These are phyloP conservation scores for Epinotia bilunana DNA, from an alignment of 2,888 invertebrate genomes.

Conservation along the genomic window DNA sequence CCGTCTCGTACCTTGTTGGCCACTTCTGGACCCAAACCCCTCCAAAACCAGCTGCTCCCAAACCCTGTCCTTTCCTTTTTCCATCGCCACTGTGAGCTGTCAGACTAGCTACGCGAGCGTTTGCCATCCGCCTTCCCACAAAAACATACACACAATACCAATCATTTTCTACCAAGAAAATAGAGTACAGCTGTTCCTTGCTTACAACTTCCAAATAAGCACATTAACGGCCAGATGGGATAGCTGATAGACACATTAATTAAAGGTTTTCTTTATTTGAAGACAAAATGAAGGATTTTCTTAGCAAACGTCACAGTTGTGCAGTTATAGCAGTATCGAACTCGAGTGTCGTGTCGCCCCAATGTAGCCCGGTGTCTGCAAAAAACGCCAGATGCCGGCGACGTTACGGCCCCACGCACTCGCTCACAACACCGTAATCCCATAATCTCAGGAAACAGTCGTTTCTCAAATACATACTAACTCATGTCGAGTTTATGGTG, in stretches of 20 bases:
- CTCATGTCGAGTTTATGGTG: not conserved
- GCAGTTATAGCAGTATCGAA: not conserved
- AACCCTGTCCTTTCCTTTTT: too few species aligned
- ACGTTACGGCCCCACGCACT: slow-evolving; percentile 50
- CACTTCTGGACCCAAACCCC: too few species aligned
- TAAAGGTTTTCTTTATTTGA: not conserved
- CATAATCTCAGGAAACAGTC: slow-evolving; percentile 51
- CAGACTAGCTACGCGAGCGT: too few species aligned
- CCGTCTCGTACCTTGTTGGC: too few species aligned
- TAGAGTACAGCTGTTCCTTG: too few species aligned
- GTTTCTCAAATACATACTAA: slow-evolving; percentile 48
- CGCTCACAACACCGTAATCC: slow-evolving; percentile 53
- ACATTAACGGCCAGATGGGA: too few species aligned
- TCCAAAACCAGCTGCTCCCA: too few species aligned
- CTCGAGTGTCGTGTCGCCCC: not conserved
- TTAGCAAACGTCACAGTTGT: not conserved
- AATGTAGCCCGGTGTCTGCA: not conserved
- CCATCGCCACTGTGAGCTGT: too few species aligned
- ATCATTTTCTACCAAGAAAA: too few species aligned
- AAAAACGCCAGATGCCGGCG: slow-evolving; percentile 50
- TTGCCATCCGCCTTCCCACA: too few species aligned
- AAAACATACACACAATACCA: too few species aligned
- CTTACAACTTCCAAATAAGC: too few species aligned
- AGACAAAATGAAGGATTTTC: not conserved
- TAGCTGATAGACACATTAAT: not conserved